phyloP scores from a whole-genome alignment of 2,113 vertebrate genomes.

The Xiphias gladius region DNA sequence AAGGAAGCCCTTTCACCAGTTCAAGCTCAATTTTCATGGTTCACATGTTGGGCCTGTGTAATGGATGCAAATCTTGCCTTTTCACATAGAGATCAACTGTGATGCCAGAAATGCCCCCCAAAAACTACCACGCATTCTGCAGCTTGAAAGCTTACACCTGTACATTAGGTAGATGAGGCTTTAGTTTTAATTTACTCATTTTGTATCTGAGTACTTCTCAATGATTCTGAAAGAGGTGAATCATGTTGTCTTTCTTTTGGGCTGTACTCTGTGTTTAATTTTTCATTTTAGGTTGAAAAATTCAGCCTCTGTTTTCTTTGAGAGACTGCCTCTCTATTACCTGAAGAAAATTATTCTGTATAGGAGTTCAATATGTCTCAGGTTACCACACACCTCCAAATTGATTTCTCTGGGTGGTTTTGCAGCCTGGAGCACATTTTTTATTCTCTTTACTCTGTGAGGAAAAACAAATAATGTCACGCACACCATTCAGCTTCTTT shows the following conservation, averaged over 20 bases:
- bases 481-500: slow-evolving; percentile 29
- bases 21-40: slow-evolving; percentile 29
- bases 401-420: slow-evolving; percentile 68
- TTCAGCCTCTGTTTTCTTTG: slow-evolving; percentile 41
- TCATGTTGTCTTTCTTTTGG: slow-evolving; percentile 32
- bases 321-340: slow-evolving; percentile 61
- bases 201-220: slow-evolving; percentile 11
- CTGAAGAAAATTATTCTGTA: slow-evolving; percentile 61
- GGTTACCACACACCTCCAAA: slow-evolving; percentile 67
- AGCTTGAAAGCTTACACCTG: slow-evolving; percentile 16
- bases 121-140: slow-evolving; percentile 16
- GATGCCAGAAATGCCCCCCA: slow-evolving; percentile 7
- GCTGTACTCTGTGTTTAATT: slow-evolving; percentile 36
- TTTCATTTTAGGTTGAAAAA: slow-evolving; percentile 62
- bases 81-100: slow-evolving; percentile 42
- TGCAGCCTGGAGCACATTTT: slow-evolving; percentile 59
- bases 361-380: slow-evolving; percentile 69
- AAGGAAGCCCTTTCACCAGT: slow-evolving; percentile 32
- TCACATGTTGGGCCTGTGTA: slow-evolving; percentile 50
- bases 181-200: slow-evolving; percentile 26
- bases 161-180: not conserved
- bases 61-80: slow-evolving; percentile 45
- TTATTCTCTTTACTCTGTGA: slow-evolving; percentile 54
- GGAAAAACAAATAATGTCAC: slow-evolving; percentile 63
- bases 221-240: slow-evolving; percentile 16